Evolutionary conservation across 2,888 invertebrate genomes (phyloP).

Genomic region (Epistrophe eligans): DNA sequence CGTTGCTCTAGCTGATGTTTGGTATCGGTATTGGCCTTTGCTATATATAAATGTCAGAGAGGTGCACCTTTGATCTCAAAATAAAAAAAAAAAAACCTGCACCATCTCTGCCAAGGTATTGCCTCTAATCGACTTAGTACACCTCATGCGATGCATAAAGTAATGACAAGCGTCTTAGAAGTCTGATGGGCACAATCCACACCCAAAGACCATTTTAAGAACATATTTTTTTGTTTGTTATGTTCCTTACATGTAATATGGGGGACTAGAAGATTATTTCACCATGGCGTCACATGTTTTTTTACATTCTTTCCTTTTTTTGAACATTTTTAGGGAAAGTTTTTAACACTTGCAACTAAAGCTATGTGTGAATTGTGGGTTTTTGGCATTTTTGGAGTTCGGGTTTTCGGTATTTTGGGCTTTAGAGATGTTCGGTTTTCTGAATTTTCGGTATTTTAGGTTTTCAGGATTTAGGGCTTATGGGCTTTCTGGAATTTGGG

Average conservation of each 20-base stretch:
- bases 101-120: conserved; percentile 36
- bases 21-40: conserved; percentile 28
- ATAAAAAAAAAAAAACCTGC: conserved; percentile 31
- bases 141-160: conserved; percentile 44
- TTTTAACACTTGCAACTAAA: no score
- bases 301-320: no score
- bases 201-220: background rate
- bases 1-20: background rate
- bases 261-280: background rate
- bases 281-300: background rate
- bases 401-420: no score
- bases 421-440: no score
- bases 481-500: no score
- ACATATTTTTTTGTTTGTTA: background rate
- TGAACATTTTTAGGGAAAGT: no score
- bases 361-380: no score
- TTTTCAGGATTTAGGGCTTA: no score
- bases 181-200: conserved; percentile 23
- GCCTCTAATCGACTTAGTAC: conserved; percentile 65
- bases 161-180: conserved; percentile 28
- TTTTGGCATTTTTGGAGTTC: no score
- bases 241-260: background rate
- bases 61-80: conserved; percentile 71
- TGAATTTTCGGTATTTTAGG: no score
- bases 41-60: conserved; percentile 13